These are phyloP conservation scores for Sussaba pulchella DNA, from an alignment of 2,888 invertebrate species.

Conservation along the genomic window DNA sequence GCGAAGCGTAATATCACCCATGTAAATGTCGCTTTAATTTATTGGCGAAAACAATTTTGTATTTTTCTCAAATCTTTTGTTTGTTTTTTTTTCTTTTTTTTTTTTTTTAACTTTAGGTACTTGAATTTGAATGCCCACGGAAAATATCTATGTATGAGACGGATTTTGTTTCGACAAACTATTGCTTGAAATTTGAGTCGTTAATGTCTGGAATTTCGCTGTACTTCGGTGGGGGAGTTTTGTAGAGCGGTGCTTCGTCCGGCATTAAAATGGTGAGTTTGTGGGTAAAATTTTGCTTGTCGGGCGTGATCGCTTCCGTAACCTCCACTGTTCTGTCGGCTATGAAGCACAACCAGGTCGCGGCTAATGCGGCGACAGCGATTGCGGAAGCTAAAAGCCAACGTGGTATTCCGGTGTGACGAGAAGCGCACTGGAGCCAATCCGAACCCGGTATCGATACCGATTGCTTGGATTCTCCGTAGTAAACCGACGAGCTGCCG, in stretches of 20 bases:
- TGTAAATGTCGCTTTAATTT: slow-evolving; percentile 24
- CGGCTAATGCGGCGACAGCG: slow-evolving; percentile 71
- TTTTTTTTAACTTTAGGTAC: slow-evolving; percentile 49
- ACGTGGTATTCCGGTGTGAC: slow-evolving; percentile 74
- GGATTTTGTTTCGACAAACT: slow-evolving; percentile 22
- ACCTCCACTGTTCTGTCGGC: slow-evolving; percentile 71
- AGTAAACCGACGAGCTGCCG: slow-evolving; percentile 77
- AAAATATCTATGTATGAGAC: slow-evolving; percentile 50
- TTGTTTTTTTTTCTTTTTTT: background rate
- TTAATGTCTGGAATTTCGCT: slow-evolving; percentile 68
- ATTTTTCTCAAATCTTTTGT: background rate
- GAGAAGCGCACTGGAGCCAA: slow-evolving; percentile 76
- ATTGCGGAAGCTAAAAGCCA: slow-evolving; percentile 76
- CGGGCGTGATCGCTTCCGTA: slow-evolving; percentile 66
- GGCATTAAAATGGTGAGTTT: slow-evolving; percentile 74
- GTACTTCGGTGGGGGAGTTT: slow-evolving; percentile 77
- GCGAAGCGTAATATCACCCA: slow-evolving; percentile 55
- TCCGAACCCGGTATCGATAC: slow-evolving; percentile 75
- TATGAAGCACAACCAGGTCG: slow-evolving; percentile 75
- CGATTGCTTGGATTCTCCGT: slow-evolving; percentile 77
- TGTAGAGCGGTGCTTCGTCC: slow-evolving; percentile 76
- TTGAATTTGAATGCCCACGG: slow-evolving; percentile 64
- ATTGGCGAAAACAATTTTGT: slow-evolving; percentile 10
- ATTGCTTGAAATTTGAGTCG: slow-evolving; percentile 61
- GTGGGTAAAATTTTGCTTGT: slow-evolving; percentile 57